These are phyloP conservation scores for Liasis olivaceus DNA, from an alignment of 2,797 vertebrate species.

Conservation along the genomic window DNA sequence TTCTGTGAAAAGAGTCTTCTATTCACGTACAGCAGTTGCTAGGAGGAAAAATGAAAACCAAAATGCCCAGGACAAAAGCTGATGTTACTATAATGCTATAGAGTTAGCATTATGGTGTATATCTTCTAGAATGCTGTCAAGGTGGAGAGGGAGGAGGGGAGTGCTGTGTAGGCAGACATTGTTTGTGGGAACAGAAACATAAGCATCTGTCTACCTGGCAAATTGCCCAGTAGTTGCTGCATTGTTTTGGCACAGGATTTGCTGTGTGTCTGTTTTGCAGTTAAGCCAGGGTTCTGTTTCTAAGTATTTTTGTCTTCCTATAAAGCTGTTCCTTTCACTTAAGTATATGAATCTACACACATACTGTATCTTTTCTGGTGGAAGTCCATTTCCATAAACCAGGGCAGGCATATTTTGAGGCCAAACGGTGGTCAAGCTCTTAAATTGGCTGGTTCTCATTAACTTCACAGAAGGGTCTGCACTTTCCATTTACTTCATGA, in stretches of 20 bases:
- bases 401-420: slow-evolving; percentile 18
- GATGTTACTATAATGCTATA: not conserved
- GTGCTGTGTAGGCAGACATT: not conserved
- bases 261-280: not conserved
- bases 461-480: slow-evolving; percentile 2
- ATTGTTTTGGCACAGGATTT: slow-evolving; percentile 31
- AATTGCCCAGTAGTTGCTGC: slow-evolving; percentile 12
- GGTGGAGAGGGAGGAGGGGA: too few relatives aligned
- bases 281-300: slow-evolving; percentile 8
- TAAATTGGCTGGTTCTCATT: slow-evolving; percentile 40
- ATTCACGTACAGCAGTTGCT: not conserved
- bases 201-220: not conserved
- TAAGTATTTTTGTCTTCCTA: slow-evolving; percentile 24
- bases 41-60: not conserved
- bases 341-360: not conserved
- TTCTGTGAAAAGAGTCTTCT: not conserved
- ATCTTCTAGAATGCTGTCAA: not conserved
- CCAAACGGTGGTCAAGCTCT: slow-evolving; percentile 33
- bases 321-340: slow-evolving; percentile 13
- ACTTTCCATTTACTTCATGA: slow-evolving; percentile 9
- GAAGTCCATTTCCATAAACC: not conserved
- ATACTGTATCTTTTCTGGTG: not conserved
- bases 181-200: slow-evolving; percentile 17
- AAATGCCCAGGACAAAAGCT: not conserved
- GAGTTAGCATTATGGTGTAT: not conserved